phyloP scores from a whole-genome alignment of 2,797 vertebrate species.

The Tiaroga cobitis region DNA sequence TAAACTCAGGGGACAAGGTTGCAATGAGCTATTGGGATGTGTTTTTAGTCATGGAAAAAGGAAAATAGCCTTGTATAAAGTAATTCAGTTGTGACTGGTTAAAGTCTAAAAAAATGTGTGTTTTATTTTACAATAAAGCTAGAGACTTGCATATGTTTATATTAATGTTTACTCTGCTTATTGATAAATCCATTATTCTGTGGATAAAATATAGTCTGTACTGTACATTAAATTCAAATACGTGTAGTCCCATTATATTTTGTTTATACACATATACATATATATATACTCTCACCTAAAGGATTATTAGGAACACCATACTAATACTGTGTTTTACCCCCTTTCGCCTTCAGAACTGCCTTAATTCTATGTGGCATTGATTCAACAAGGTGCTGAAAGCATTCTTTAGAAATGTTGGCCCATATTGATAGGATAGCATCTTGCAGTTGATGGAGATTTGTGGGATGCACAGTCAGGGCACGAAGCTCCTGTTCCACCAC shows the following conservation, averaged over 20 bases:
- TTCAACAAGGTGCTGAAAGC: too few species aligned
- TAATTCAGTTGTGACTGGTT: background rate
- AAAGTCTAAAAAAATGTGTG: background rate
- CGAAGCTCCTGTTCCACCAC: too few species aligned
- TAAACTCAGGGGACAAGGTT: slow-evolving; percentile 33
- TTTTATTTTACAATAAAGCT: slow-evolving; percentile 9
- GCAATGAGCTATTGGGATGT: background rate
- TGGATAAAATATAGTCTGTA: background rate
- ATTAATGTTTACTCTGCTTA: background rate
- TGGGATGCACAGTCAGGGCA: too few species aligned
- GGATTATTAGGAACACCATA: too few species aligned
- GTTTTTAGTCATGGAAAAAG: background rate
- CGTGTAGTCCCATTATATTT: background rate
- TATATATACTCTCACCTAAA: too few species aligned
- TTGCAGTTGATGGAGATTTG: too few species aligned
- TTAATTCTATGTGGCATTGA: too few species aligned
- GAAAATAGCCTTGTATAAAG: background rate
- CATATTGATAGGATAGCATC: too few species aligned
- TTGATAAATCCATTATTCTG: background rate
- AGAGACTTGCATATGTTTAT: background rate
- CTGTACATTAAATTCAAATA: background rate
- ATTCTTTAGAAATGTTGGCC: too few species aligned
- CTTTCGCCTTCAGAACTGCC: too few species aligned
- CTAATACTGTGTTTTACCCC: too few species aligned
- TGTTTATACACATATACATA: too few species aligned